These are phyloP conservation scores for Limenitis camilla DNA, from an alignment of 2,888 invertebrate species.

Conservation along the genomic window DNA sequence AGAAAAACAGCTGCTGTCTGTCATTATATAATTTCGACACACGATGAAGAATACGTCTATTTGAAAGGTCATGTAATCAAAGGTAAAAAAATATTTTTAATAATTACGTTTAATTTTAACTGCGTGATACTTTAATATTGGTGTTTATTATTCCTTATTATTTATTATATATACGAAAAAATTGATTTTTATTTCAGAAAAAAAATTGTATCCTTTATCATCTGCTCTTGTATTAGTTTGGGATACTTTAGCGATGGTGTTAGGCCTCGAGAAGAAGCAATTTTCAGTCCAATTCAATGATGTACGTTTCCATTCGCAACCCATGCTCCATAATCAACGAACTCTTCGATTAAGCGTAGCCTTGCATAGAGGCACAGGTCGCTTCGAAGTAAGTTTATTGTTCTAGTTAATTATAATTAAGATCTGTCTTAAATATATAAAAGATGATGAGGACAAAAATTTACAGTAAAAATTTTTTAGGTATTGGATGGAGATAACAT, in stretches of 20 bases:
- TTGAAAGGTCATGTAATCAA: slow-evolving; percentile 84
- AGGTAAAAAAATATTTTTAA: slow-evolving; percentile 58
- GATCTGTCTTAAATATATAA: too few relatives aligned
- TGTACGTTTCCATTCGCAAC: slow-evolving; percentile 76
- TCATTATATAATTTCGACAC: slow-evolving; percentile 54
- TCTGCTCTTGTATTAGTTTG: slow-evolving; percentile 81
- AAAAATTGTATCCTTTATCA: slow-evolving; percentile 84
- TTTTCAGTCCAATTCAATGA: slow-evolving; percentile 80
- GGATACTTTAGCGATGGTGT: slow-evolving; percentile 79
- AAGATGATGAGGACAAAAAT: too few relatives aligned
- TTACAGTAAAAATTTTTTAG: too few relatives aligned
- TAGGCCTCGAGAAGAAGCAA: slow-evolving; percentile 69
- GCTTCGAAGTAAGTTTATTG: slow-evolving; percentile 66
- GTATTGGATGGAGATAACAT: too few relatives aligned
- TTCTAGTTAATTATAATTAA: too few relatives aligned
- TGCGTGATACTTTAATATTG: too few relatives aligned
- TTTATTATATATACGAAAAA: too few relatives aligned
- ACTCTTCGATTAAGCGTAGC: slow-evolving; percentile 68
- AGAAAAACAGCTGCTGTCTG: slow-evolving; percentile 72
- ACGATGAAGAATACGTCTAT: slow-evolving; percentile 76
- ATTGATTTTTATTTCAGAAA: slow-evolving; percentile 47
- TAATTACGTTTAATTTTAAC: neutral
- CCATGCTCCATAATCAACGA: slow-evolving; percentile 72
- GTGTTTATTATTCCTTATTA: too few relatives aligned
- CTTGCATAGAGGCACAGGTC: slow-evolving; percentile 76